A percentile compares a stretch with the other conserved stretches of the same genome.
These are phyloP conservation scores for Galerucella calmariensis DNA, from an alignment of 2,888 invertebrate species.

Conservation along the genomic window DNA sequence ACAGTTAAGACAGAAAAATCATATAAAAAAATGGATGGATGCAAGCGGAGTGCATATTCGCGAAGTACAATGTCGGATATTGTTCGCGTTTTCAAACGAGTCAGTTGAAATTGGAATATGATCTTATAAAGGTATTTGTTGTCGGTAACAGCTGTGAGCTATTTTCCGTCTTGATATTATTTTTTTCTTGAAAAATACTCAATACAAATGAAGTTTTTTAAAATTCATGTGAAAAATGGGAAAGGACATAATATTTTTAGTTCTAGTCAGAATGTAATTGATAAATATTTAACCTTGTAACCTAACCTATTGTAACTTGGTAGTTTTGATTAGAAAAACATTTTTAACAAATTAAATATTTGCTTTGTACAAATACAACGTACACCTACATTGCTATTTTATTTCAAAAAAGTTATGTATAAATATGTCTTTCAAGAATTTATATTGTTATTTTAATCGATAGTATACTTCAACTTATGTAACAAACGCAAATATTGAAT, in stretches of 20 bases:
- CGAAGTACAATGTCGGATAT: conserved; percentile 2
- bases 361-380: background rate
- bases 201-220: no score
- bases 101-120: background rate
- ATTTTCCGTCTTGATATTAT: no score
- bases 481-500: conserved; percentile 5
- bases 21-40: background rate
- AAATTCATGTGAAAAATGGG: no score
- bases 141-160: no score
- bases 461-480: conserved; percentile 10
- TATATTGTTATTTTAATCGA: background rate
- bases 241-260: no score
- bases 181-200: no score
- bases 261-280: background rate
- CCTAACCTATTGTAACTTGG: background rate
- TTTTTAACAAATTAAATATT: background rate
- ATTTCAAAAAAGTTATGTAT: background rate
- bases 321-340: background rate
- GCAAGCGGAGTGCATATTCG: background rate
- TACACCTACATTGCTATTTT: background rate
- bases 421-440: conserved; percentile 6
- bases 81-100: conserved; percentile 5
- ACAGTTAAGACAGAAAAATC: conserved; percentile 39
- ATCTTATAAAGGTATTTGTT: background rate
- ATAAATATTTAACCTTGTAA: background rate